Evolutionary conservation across 2,888 invertebrate genomes (phyloP).

Genomic region (Teleiodes luculella): DNA sequence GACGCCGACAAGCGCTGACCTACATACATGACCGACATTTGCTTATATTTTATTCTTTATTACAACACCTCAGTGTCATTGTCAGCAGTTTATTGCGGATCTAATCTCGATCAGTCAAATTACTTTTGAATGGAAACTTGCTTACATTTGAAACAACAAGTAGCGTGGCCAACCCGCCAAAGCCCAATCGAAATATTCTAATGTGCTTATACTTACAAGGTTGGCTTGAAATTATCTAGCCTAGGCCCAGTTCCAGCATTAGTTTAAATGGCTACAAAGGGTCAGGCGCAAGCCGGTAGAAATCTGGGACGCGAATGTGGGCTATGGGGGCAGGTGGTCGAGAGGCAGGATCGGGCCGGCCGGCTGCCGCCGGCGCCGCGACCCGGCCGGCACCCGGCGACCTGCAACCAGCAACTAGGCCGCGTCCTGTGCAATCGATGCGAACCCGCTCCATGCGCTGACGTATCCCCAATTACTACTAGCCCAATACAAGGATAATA

Average conservation of each 20-base stretch:
- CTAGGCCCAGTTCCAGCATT: slow-evolving; percentile 1
- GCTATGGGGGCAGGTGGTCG: neutral
- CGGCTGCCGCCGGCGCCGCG: slow-evolving; percentile 28
- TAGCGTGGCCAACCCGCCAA: neutral
- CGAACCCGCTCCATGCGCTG: slow-evolving; percentile 32
- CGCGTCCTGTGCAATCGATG: slow-evolving; percentile 60
- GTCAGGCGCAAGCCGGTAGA: slow-evolving; percentile 1
- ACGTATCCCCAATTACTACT: slow-evolving; percentile 1
- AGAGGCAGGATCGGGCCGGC: slow-evolving; percentile 13
- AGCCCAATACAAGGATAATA: neutral
- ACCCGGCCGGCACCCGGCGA: slow-evolving; percentile 37
- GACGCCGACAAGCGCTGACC: slow-evolving; percentile 45
- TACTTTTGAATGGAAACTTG: neutral
- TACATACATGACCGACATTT: slow-evolving; percentile 44
- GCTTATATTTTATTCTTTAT: slow-evolving; percentile 24
- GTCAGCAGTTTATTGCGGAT: slow-evolving; percentile 2
- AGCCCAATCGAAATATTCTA: neutral
- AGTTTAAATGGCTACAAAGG: neutral
- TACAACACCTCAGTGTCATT: slow-evolving; percentile 11
- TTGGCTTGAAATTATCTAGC: neutral
- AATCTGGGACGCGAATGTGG: slow-evolving; percentile 4
- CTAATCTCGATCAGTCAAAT: slow-evolving; percentile 21
- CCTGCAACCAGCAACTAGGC: slow-evolving; percentile 51
- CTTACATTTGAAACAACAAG: neutral
- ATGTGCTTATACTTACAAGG: neutral